These are phyloP conservation scores for Luffia ferchaultella DNA, from an alignment of 2,888 invertebrate genomes.

Conservation along the genomic window DNA sequence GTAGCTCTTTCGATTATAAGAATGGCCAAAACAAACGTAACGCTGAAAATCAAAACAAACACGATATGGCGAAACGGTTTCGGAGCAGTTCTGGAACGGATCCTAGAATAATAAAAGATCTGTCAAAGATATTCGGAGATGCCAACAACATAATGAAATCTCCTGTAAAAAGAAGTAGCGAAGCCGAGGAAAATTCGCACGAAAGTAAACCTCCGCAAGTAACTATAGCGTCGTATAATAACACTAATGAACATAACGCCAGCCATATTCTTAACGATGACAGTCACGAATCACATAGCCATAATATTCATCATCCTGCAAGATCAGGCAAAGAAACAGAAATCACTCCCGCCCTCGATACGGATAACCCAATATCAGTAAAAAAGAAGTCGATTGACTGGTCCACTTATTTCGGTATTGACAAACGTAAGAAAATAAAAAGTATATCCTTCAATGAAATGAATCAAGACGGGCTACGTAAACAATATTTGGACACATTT, in stretches of 20 bases:
- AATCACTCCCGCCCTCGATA: neutral
- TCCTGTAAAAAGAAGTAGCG: constrained; percentile 62
- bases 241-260: constrained; percentile 24
- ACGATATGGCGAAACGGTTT: constrained; percentile 35
- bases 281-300: constrained; percentile 29
- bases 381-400: constrained; percentile 87
- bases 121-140: constrained; percentile 72
- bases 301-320: constrained; percentile 38
- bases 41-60: constrained; percentile 34
- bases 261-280: constrained; percentile 26
- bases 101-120: constrained; percentile 73
- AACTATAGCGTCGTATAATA: constrained; percentile 27
- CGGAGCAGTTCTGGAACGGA: constrained; percentile 67
- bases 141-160: constrained; percentile 48
- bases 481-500: constrained; percentile 51
- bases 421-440: constrained; percentile 77
- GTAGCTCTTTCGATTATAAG: constrained; percentile 34
- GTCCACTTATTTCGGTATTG: constrained; percentile 88
- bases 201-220: constrained; percentile 48
- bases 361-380: constrained; percentile 60
- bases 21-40: constrained; percentile 36
- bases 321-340: constrained; percentile 27
- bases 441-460: constrained; percentile 34
- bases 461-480: constrained; percentile 48
- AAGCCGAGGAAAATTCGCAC: constrained; percentile 28